Percentiles rank a stretch among this genome's conserved stretches.
Conservation (phyloP, 2,113 vertebrate genomes). For the Oreotrochilus melanogaster region DNA sequence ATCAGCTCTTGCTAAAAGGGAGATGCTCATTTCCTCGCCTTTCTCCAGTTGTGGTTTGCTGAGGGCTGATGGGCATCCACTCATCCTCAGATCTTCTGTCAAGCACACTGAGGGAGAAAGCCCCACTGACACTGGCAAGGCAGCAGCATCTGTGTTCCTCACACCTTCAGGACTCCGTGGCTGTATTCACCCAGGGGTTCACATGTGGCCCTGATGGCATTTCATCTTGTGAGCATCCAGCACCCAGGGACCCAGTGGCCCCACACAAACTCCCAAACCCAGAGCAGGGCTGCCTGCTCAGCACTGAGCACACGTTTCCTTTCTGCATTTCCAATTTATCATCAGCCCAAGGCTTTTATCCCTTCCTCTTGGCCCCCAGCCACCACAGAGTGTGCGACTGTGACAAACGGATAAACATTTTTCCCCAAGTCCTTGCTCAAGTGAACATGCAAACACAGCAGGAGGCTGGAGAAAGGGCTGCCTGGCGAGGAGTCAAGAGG, state of each 20-base stretch:
- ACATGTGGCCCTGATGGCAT: background rate
- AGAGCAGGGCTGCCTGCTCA: background rate
- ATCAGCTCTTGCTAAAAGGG: background rate
- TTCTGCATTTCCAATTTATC: conserved; percentile 6
- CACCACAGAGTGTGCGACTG: background rate
- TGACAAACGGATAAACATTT: conserved; percentile 43
- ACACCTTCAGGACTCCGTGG: rapidly evolving
- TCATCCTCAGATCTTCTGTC: background rate
- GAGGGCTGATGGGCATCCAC: background rate
- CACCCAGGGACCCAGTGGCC: background rate
- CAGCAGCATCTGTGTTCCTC: background rate
- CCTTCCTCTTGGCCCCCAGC: conserved; percentile 16
- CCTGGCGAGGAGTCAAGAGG: rapidly evolving
- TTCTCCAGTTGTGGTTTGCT: rapidly evolving
- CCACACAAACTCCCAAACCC: background rate
- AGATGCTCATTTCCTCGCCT: background rate
- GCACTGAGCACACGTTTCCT: background rate
- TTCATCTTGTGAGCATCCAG: background rate
- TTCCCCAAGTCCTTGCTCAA: background rate
- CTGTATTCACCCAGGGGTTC: rapidly evolving
- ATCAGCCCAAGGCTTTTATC: background rate
- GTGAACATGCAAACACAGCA: rapidly evolving
- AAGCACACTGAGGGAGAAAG: rapidly evolving
- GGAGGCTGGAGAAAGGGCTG: background rate
- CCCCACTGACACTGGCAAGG: background rate